Evolutionary conservation across 2,888 invertebrate species (phyloP).

Genomic region (Carterocephalus palaemon): DNA sequence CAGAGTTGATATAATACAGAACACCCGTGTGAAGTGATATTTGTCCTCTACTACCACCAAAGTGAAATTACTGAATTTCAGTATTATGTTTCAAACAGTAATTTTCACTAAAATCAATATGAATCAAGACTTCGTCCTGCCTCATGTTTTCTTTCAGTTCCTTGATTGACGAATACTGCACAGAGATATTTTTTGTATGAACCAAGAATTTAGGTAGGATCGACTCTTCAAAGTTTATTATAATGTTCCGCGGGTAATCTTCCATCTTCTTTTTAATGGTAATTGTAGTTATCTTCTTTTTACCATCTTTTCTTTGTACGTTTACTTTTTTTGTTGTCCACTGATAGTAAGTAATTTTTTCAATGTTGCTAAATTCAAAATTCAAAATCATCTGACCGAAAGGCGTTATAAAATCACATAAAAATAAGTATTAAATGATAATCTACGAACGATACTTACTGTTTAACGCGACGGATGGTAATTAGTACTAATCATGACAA

Average conservation of each 20-base stretch:
- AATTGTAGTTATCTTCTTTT: constrained; percentile 17
- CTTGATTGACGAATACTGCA: constrained; percentile 12
- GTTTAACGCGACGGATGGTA: no score
- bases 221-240: constrained; percentile 1
- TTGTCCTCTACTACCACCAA: constrained; percentile 27
- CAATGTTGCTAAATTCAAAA: constrained; percentile 25
- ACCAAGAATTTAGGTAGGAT: constrained; percentile 3
- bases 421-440: background rate
- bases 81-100: constrained; percentile 11
- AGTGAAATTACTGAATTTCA: constrained; percentile 26
- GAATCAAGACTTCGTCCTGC: constrained; percentile 10
- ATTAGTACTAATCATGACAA: no score
- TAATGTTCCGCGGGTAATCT: constrained; percentile 1
- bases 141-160: constrained; percentile 23
- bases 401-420: no score
- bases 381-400: constrained; percentile 15
- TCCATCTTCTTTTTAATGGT: constrained; percentile 6
- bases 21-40: constrained; percentile 26
- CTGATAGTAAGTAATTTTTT: constrained; percentile 18
- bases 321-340: constrained; percentile 16
- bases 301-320: constrained; percentile 15
- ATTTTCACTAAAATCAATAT: constrained; percentile 25
- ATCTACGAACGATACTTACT: no score
- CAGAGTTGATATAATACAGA: constrained; percentile 23
- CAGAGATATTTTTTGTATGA: constrained; percentile 5